Evolutionary conservation across 2,888 invertebrate genomes (phyloP).

Genomic region (Tetragonula carbonaria): DNA sequence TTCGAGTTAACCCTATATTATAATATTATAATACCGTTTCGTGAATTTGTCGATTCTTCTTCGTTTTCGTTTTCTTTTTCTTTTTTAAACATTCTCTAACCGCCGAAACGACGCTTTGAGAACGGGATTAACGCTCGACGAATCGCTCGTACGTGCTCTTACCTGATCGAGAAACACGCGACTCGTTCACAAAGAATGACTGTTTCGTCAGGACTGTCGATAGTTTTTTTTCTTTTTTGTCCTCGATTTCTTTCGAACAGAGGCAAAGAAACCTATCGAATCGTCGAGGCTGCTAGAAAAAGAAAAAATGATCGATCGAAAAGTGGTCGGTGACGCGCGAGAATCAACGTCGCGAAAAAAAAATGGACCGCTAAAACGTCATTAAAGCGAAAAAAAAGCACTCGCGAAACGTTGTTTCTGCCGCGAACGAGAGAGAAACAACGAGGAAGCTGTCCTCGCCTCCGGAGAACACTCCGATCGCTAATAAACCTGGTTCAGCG

Average conservation of each 20-base stretch:
- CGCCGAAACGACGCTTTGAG: background rate
- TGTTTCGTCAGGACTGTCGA: constrained; percentile 1
- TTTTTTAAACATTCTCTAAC: background rate
- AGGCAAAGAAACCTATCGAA: constrained; percentile 12
- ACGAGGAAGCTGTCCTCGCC: background rate
- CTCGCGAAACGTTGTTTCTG: constrained; percentile 22
- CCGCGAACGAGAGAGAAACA: constrained; percentile 26
- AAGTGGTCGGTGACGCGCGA: background rate
- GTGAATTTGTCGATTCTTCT: background rate
- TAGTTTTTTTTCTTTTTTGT: background rate
- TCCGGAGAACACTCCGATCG: background rate
- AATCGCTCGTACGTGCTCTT: background rate
- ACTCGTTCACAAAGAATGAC: background rate
- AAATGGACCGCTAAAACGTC: constrained; percentile 8
- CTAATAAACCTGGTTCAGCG: background rate
- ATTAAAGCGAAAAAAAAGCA: constrained; percentile 14
- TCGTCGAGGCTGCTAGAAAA: constrained; percentile 1
- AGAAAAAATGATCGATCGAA: constrained; percentile 5
- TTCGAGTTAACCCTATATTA: background rate
- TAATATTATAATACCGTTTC: background rate
- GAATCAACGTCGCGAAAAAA: background rate
- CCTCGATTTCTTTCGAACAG: background rate
- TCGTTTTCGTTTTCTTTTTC: no score
- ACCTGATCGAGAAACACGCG: background rate
- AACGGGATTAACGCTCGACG: background rate